Evolutionary conservation across 2,888 invertebrate species (phyloP).

Genomic region (Nemapogon koenigi): DNA sequence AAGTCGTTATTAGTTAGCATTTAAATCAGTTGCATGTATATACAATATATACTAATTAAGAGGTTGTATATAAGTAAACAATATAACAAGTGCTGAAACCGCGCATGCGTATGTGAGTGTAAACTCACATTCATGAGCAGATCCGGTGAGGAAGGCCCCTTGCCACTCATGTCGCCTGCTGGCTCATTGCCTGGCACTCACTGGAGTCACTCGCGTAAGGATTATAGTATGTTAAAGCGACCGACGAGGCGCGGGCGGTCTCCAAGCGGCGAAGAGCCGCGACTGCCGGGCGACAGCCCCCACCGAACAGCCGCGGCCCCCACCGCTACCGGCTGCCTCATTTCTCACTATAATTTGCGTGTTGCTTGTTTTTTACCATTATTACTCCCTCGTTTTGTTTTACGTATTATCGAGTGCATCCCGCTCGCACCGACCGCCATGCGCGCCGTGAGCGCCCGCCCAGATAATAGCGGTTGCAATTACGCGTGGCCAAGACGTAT

Average conservation of each 20-base stretch:
- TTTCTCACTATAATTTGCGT: conserved; percentile 67
- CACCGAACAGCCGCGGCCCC: conserved; percentile 44
- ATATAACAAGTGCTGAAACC: too few species aligned
- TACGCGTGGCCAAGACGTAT: conserved; percentile 30
- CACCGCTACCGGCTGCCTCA: conserved; percentile 65
- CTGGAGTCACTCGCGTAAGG: conserved; percentile 40
- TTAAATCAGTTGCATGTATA: too few species aligned
- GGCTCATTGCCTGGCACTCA: conserved; percentile 47
- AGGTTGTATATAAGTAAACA: background rate
- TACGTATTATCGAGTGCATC: conserved; percentile 66
- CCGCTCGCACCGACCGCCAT: conserved; percentile 65
- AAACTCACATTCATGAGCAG: conserved; percentile 66
- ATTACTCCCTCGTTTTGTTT: conserved; percentile 66
- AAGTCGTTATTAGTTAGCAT: too few species aligned
- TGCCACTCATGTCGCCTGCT: conserved; percentile 53
- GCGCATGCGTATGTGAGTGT: conserved; percentile 9
- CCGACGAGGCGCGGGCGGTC: conserved; percentile 43
- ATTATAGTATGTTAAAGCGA: background rate
- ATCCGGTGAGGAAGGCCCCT: conserved; percentile 58
- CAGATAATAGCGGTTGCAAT: conserved; percentile 62
- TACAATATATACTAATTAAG: too few species aligned
- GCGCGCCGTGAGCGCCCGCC: conserved; percentile 58
- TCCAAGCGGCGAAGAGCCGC: conserved; percentile 49
- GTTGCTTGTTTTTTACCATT: conserved; percentile 64
- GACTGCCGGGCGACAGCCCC: conserved; percentile 51